Percentiles rank a stretch among this genome's conserved stretches.
phyloP scores from a whole-genome alignment of 2,888 invertebrate genomes.

The Spisula solida region DNA sequence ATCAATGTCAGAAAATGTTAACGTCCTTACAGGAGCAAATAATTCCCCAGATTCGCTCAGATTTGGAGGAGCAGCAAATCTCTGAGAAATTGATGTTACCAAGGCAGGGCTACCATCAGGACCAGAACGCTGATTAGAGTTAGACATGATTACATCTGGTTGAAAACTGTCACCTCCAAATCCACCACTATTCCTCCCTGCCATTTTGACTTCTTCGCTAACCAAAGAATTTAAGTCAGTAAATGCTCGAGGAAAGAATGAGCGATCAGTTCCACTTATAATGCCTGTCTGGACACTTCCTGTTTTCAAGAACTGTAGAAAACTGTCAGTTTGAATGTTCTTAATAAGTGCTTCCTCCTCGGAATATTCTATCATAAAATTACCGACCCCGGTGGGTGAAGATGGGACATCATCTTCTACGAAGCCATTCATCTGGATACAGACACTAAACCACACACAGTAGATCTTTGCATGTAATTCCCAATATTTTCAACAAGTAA shows the following conservation, averaged over 20 bases:
- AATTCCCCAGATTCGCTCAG: conserved; percentile 74
- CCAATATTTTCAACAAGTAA: not conserved
- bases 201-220: conserved; percentile 3
- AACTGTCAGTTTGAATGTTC: conserved; percentile 45
- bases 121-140: conserved; percentile 70
- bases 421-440: conserved; percentile 31
- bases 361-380: conserved; percentile 59
- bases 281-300: not conserved
- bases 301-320: conserved; percentile 35
- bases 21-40: conserved; percentile 72
- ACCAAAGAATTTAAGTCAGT: conserved; percentile 48
- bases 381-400: conserved; percentile 55
- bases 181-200: not conserved
- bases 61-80: conserved; percentile 61
- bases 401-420: conserved; percentile 18
- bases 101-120: conserved; percentile 78
- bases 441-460: not conserved
- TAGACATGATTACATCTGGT: conserved; percentile 65
- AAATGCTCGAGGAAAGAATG: conserved; percentile 68
- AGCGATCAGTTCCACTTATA: conserved; percentile 53
- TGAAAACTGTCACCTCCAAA: conserved; percentile 45
- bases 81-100: conserved; percentile 63
- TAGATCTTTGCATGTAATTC: not conserved
- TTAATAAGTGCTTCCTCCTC: conserved; percentile 24
- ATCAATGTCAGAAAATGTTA: conserved; percentile 77